These are phyloP conservation scores for Vireo griseus DNA, from an alignment of 2,797 vertebrate genomes.

Conservation along the genomic window DNA sequence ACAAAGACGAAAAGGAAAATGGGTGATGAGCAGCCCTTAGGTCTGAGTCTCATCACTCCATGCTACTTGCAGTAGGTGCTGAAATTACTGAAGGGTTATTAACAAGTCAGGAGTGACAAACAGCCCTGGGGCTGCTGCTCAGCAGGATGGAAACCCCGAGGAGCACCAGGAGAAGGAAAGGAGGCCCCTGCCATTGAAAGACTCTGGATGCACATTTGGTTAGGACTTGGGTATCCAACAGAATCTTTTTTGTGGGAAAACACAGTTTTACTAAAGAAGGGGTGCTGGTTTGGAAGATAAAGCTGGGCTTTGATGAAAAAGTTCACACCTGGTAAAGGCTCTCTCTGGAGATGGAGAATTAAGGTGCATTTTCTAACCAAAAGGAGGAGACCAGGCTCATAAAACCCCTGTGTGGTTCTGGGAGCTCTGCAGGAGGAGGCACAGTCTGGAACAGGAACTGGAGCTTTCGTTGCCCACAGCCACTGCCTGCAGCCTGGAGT, in stretches of 20 bases:
- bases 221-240: background rate
- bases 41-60: background rate
- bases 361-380: background rate
- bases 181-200: background rate
- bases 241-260: background rate
- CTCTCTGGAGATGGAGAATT: background rate
- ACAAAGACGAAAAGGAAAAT: background rate
- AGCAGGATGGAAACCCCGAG: background rate
- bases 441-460: background rate
- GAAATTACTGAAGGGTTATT: background rate
- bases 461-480: background rate
- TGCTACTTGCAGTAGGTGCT: background rate
- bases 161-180: background rate
- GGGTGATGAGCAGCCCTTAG: background rate
- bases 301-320: background rate
- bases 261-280: background rate
- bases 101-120: background rate
- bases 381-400: background rate
- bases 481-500: background rate
- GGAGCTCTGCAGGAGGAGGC: background rate
- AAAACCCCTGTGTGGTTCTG: background rate
- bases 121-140: background rate
- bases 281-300: background rate
- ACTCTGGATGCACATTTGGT: fast-evolving
- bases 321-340: background rate